These are phyloP conservation scores for Caenorhabditis japonica DNA, from an alignment of 2,888 invertebrate species.

Conservation along the genomic window DNA sequence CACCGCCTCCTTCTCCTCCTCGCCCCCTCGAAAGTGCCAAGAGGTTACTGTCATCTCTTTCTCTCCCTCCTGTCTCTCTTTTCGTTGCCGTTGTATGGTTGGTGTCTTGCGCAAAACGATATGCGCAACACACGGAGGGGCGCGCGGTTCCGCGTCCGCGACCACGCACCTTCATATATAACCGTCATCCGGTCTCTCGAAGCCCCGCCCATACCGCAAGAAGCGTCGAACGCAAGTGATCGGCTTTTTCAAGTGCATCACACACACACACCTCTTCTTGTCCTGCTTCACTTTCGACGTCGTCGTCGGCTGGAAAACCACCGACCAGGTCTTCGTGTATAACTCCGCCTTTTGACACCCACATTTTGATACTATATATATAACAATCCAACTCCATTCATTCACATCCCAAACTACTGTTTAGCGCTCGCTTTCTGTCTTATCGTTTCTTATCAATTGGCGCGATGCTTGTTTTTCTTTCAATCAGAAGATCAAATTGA, in stretches of 20 bases:
- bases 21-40: slow-evolving; percentile 52
- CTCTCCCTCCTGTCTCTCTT: slow-evolving; percentile 17
- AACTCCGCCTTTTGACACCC: slow-evolving; percentile 30
- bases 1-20: too few species aligned
- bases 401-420: neutral
- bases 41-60: slow-evolving; percentile 41
- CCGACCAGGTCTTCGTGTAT: neutral
- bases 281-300: too few species aligned
- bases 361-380: slow-evolving; percentile 7
- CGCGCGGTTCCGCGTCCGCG: slow-evolving; percentile 64
- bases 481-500: neutral
- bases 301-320: slow-evolving; percentile 9
- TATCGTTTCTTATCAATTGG: neutral
- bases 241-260: slow-evolving; percentile 22
- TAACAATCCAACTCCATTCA: neutral
- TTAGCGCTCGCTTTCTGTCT: neutral
- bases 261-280: neutral
- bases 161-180: slow-evolving; percentile 57
- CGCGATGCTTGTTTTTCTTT: neutral
- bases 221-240: slow-evolving; percentile 34
- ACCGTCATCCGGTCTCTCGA: slow-evolving; percentile 49
- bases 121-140: slow-evolving; percentile 27
- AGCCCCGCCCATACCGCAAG: slow-evolving; percentile 49
- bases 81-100: slow-evolving; percentile 11
- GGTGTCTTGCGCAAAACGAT: slow-evolving; percentile 20